Conservation (phyloP, 1,140 invertebrate species). For the Portunus trituberculatus region DNA sequence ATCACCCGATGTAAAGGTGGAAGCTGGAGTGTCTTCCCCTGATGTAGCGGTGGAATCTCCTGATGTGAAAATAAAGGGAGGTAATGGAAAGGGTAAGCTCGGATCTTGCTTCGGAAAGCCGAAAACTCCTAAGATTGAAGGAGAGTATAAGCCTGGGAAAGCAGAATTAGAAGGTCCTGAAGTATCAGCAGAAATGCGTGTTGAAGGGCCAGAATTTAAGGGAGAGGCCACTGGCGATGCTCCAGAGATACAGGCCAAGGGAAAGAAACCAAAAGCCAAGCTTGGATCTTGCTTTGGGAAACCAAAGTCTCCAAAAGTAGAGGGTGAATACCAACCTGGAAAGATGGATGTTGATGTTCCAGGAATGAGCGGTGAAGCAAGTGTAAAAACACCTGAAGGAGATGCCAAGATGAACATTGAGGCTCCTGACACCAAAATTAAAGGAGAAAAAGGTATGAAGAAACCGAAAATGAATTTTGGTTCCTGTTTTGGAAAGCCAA, state of each 20-base stretch:
- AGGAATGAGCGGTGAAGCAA: conserved; percentile 25
- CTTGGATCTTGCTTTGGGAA: conserved; percentile 58
- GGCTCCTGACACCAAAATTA: not conserved
- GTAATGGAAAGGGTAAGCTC: conserved; percentile 53
- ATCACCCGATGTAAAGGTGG: conserved; percentile 49
- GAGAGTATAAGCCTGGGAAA: conserved; percentile 50
- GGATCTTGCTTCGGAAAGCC: conserved; percentile 69
- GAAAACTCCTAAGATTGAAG: conserved; percentile 45
- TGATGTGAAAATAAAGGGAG: conserved; percentile 40
- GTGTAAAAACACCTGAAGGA: conserved; percentile 42
- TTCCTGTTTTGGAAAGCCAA: conserved; percentile 62
- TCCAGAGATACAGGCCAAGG: conserved; percentile 41
- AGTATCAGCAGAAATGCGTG: not conserved
- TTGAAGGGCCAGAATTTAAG: not conserved
- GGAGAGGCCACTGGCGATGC: not conserved
- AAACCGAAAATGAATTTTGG: conserved; percentile 39
- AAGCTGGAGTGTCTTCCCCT: conserved; percentile 46
- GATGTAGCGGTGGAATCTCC: not conserved
- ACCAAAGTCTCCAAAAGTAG: conserved; percentile 56
- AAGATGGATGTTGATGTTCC: conserved; percentile 50
- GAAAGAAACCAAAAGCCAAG: conserved; percentile 51
- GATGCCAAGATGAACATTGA: conserved; percentile 40
- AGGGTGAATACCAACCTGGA: conserved; percentile 39
- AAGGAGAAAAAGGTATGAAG: conserved; percentile 24
- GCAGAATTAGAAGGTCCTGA: not conserved